A percentile compares a stretch with the other conserved stretches of the same genome.
Evolutionary conservation across 2,113 vertebrate species (phyloP).

Genomic region (Malurus elegans): DNA sequence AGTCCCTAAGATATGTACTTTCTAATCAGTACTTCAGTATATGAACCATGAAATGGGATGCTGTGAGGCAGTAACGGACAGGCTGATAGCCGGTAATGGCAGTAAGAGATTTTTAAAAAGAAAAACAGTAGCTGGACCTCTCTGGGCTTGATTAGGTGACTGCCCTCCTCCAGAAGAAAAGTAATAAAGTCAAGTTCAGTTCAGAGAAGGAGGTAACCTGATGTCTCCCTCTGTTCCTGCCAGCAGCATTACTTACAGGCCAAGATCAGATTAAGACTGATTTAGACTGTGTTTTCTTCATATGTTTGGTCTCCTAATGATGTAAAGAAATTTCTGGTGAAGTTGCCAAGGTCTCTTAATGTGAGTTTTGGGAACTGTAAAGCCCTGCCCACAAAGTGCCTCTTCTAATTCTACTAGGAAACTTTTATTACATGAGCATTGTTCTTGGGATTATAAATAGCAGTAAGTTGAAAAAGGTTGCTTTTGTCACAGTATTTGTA

Average conservation of each 20-base stretch:
- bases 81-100: neutral
- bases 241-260: neutral
- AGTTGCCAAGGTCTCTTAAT: neutral
- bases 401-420: neutral
- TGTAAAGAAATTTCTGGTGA: neutral
- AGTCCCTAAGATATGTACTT: neutral
- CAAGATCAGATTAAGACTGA: neutral
- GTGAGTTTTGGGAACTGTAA: neutral
- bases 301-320: neutral
- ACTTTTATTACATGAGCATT: neutral
- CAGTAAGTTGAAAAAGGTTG: neutral
- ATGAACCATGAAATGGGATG: too few species aligned
- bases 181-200: neutral
- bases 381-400: neutral
- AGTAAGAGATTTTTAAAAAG: neutral
- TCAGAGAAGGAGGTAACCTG: neutral
- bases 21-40: neutral
- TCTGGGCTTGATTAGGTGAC: neutral
- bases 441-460: slow-evolving; percentile 22
- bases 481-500: neutral
- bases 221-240: neutral
- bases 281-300: neutral
- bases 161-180: neutral
- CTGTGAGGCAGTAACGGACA: neutral
- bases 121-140: neutral